A percentile compares a stretch with the other conserved stretches of the same genome.
Evolutionary conservation across 2,113 vertebrate species (phyloP).

Genomic region (Cephalopterus ornatus): DNA sequence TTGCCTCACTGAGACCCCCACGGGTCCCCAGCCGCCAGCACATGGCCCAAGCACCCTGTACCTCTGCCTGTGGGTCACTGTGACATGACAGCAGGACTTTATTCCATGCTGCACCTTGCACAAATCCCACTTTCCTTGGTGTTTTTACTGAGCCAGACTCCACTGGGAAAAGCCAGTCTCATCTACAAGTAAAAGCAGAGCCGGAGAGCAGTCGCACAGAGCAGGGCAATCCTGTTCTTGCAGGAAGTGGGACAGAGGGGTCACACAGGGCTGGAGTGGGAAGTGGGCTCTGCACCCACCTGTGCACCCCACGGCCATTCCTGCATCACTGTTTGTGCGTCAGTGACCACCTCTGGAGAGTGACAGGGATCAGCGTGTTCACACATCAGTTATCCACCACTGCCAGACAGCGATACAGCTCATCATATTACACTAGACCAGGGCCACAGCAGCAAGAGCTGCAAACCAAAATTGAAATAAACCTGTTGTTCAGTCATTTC

Average conservation of each 20-base stretch:
- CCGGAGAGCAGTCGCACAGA: neutral
- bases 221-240: neutral
- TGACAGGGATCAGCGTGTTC: neutral
- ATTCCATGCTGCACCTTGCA: neutral
- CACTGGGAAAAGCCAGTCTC: neutral
- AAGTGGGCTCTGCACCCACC: neutral
- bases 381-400: neutral
- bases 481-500: neutral
- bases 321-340: neutral
- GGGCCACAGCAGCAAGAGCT: neutral
- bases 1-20: neutral
- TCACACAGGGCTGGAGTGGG: fast-evolving
- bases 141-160: neutral
- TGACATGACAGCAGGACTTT: neutral
- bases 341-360: neutral
- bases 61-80: neutral
- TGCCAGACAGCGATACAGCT: neutral
- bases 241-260: neutral
- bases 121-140: neutral
- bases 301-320: neutral
- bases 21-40: neutral
- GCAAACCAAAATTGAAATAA: neutral
- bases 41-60: neutral
- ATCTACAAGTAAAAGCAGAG: neutral
- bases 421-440: neutral